Conservation (phyloP, 2,888 invertebrate species). For the Dusona sp. region DNA sequence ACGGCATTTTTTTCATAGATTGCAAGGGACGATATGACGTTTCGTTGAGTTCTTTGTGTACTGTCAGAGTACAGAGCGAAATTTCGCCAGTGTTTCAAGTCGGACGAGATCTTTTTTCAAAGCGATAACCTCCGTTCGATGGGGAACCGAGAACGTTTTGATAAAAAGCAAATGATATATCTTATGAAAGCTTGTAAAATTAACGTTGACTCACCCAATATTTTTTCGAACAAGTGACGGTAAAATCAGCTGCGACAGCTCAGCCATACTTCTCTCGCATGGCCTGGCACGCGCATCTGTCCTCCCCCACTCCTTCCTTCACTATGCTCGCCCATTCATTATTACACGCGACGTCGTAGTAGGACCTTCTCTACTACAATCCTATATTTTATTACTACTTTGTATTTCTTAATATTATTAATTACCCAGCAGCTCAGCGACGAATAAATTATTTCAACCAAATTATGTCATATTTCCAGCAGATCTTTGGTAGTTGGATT, state of each 20-base stretch:
- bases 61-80: neutral
- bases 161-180: neutral
- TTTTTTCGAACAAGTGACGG: constrained; percentile 73
- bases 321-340: constrained; percentile 52
- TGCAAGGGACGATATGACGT: neutral
- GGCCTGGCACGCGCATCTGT: constrained; percentile 63
- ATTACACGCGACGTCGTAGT: constrained; percentile 18
- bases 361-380: constrained; percentile 1
- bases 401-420: neutral
- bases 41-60: constrained; percentile 5
- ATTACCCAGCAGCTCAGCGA: neutral
- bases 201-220: constrained; percentile 80
- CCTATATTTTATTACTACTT: neutral
- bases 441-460: no score
- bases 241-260: constrained; percentile 80
- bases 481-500: no score
- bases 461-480: no score
- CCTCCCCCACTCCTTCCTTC: constrained; percentile 26
- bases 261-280: constrained; percentile 78
- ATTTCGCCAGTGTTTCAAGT: neutral
- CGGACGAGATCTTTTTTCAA: neutral
- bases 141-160: neutral
- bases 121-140: neutral
- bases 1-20: neutral
- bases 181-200: neutral